A percentile compares a stretch with the other conserved stretches of the same genome.
These are phyloP conservation scores for Mesoligia furuncula DNA, from an alignment of 2,888 invertebrate genomes.

Conservation along the genomic window DNA sequence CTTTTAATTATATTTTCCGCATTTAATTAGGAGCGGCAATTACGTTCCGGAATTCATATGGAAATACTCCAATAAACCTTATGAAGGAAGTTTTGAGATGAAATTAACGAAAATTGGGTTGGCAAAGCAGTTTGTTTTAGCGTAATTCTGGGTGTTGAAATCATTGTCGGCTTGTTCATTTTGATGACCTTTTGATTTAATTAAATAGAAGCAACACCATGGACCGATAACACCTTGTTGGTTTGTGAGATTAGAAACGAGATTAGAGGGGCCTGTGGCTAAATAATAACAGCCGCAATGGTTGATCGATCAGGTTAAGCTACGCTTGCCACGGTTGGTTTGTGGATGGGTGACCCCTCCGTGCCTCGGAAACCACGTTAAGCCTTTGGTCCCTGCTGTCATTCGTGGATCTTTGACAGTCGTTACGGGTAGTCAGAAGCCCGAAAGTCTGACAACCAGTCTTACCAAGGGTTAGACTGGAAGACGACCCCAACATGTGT, in stretches of 20 bases:
- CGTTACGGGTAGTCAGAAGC: no score
- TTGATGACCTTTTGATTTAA: neutral
- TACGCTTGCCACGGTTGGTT: no score
- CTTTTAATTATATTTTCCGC: slow-evolving; percentile 64
- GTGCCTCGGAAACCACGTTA: no score
- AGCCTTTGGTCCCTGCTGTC: no score
- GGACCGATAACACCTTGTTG: neutral
- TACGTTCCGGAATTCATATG: slow-evolving; percentile 54
- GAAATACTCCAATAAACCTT: slow-evolving; percentile 56
- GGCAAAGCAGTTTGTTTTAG: neutral
- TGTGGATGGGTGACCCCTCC: no score
- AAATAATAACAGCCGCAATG: no score
- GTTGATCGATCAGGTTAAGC: no score
- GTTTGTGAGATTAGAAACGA: neutral
- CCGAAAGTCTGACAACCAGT: no score
- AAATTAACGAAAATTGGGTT: slow-evolving; percentile 6
- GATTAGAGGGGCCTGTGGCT: no score
- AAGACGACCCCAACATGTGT: no score
- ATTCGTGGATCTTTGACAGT: no score
- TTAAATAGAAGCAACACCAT: neutral
- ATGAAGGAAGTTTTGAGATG: slow-evolving; percentile 8
- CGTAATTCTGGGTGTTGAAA: neutral
- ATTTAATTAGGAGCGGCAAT: slow-evolving; percentile 64
- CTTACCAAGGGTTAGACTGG: no score
- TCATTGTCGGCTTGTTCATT: neutral